Conservation (phyloP, 2,797 vertebrate species). For the Halcyon smyrnensis region DNA sequence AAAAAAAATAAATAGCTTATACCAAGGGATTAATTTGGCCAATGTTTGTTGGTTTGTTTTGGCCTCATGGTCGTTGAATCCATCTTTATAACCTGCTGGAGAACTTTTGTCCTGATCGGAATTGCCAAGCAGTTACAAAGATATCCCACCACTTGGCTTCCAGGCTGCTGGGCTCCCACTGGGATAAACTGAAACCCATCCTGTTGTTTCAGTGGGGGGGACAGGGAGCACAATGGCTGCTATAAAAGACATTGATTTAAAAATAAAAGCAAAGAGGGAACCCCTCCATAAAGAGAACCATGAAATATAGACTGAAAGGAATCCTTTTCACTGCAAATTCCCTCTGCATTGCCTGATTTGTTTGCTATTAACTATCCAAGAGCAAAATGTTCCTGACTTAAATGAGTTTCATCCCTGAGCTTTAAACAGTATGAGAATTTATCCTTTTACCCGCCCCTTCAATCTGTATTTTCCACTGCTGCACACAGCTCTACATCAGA, state of each 20-base stretch:
- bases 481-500: background rate
- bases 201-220: conserved; percentile 42
- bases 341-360: conserved; percentile 27
- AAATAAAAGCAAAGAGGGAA: conserved; percentile 46
- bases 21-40: background rate
- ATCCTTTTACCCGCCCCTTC: background rate
- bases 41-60: conserved; percentile 13
- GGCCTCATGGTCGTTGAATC: background rate
- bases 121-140: conserved; percentile 63
- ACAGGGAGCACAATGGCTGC: conserved; percentile 51
- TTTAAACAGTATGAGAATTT: background rate
- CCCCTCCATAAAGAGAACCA: conserved; percentile 60
- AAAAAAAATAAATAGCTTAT: background rate
- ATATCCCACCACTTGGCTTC: conserved; percentile 59
- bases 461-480: background rate
- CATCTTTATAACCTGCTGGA: conserved; percentile 58
- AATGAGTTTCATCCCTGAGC: background rate
- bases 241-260: conserved; percentile 68
- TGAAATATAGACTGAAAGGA: conserved; percentile 71
- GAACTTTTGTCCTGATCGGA: conserved; percentile 48
- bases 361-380: conserved; percentile 34
- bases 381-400: conserved; percentile 11
- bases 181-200: conserved; percentile 69
- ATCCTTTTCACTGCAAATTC: conserved; percentile 41
- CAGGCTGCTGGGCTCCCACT: conserved; percentile 58